A percentile compares a stretch with the other conserved stretches of the same genome.
phyloP scores from a whole-genome alignment of 1,140 invertebrate genomes.

The Laupala kohalensis region DNA sequence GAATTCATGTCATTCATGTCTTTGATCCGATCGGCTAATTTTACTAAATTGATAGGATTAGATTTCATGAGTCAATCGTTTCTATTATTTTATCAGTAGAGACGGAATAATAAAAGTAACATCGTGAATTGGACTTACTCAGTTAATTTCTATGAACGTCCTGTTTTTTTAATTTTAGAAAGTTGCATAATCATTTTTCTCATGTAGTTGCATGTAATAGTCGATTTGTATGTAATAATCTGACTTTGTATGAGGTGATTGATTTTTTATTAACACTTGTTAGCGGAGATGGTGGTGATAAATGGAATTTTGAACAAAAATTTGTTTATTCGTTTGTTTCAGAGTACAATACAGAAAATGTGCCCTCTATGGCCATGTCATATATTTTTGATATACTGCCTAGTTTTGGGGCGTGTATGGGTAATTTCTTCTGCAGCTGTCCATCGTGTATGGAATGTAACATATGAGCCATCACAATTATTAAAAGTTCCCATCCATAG shows the following conservation, averaged over 20 bases:
- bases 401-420: neutral
- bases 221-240: neutral
- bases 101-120: no score
- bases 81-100: no score
- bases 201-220: neutral
- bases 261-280: neutral
- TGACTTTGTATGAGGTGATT: neutral
- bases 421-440: neutral
- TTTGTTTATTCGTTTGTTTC: neutral
- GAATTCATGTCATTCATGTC: no score
- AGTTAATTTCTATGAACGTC: no score
- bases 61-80: no score
- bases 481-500: constrained; percentile 18
- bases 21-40: no score
- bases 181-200: neutral
- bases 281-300: neutral
- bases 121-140: no score
- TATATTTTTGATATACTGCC: constrained; percentile 1
- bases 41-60: no score
- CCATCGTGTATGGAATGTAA: constrained; percentile 19
- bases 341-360: neutral
- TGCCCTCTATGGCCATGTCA: constrained; percentile 9
- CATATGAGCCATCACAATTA: constrained; percentile 21
- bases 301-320: no score
- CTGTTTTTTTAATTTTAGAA: neutral